Evolutionary conservation across 2,113 vertebrate species (phyloP), one percentile per base, ranked within the genome.

Genomic region (Loxodonta africana): DNA sequence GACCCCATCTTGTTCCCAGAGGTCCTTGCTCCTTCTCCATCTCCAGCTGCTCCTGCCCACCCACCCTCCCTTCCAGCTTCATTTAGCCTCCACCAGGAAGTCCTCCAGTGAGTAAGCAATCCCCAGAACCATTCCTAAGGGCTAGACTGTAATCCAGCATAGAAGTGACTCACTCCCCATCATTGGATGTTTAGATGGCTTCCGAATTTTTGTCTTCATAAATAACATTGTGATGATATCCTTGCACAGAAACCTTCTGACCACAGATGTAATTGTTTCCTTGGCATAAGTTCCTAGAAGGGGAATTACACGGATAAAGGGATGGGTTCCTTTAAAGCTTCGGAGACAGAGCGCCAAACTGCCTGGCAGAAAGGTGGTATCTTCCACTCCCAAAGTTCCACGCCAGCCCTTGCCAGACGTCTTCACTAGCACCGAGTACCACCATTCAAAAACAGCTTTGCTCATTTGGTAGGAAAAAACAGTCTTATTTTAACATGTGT

Each of bases 121-220:
- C 69, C 67, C 33, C 51, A 6, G 41, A 74, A 93, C 82, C 0
- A 20, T 62, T 89, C 88, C 83, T 14, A 21, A 48, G 65, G 81
- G 37, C 25, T 48, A 17, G 0, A 9, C 51, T 4, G 17, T 21
- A 21, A 30, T 33, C 9, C 0, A 0, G n/a, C 41, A 1, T 6
- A 6, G 3, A 8, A 71, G 5, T 88, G 88, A 92, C 84, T 94
- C 96, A 48, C 28, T 88, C 77, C 51, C 57, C 30, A 1, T 23
- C 10, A 85, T 0, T 25, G 69, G 37, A 11, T 89, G 30, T 28
- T 83, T 71, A 30, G 26, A 21, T 9, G 33, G 88, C 51, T 91
- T 91, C 93, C 93, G 77, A 74, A 87, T 53, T 81, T n/a, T 83
- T 90, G 85, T 69, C 71, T 89, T 88, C 57, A 65, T 91, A 96